Evolutionary conservation across 2,797 vertebrate species (phyloP), one percentile per base, ranked within the genome.

Genomic region (Euphonia xanthogaster): DNA sequence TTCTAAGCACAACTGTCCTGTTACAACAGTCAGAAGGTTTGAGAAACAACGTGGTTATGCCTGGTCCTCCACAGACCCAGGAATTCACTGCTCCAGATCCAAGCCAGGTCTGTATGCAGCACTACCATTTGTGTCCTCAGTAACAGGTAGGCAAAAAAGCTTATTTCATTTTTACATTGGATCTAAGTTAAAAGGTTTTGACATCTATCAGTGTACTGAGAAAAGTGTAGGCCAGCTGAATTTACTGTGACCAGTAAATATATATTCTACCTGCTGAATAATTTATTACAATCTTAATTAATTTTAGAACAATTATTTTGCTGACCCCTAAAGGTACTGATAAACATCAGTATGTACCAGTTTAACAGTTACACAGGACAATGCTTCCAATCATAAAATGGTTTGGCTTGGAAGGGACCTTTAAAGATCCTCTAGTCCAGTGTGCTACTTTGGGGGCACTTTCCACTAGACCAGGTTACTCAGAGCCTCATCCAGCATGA

Each of bases 371-470:
- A 45, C 24, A 77, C 50, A 88, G n/a, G 37, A 61, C 4, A 47
- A 23, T 6, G 9, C 9, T 57, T 77, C 18, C 20, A 57, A 4
- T 53, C 9, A 14, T 10, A 57, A 21, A 65, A 44, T 6, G 28
- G 5, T 87, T 77, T 48, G 57, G 8, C 33, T 72, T 51, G 51
- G 24, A 72, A 66, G 24, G 37, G 2, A 51, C 12, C 2, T 73
- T 73, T 33, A 19, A 66, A 45, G 12, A 53, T 66, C 14, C 12
- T 72, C 6, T 33, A 39, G 24, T 30, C 4, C 39, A 30, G 3
- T 1, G 2, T 25, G 24, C 51, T 66, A 5, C 12, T 14, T 2
- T 19, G 12, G 22, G 9, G 2, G 15, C 25, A 42, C 15, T 35
- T 40, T 62, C 10, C 35, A 48, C 35, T 20, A 15, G 30, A 40